A percentile compares a stretch with the other conserved stretches of the same genome.
These are phyloP conservation scores for Drosophila mojavensis DNA, from an alignment of 1,140 invertebrate species.

Conservation along the genomic window DNA sequence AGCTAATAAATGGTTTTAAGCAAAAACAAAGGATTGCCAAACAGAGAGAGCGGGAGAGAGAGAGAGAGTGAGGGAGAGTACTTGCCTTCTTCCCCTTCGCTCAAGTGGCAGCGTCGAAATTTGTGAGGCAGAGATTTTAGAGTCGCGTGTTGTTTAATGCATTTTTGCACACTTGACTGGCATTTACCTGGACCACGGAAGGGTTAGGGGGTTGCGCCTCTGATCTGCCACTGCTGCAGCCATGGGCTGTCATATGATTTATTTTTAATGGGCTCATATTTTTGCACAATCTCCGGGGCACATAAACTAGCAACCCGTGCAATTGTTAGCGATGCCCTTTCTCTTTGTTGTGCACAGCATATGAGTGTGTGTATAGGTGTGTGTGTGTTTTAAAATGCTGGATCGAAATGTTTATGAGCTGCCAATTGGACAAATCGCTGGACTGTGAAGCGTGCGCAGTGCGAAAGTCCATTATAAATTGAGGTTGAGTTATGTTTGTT, in stretches of 20 bases:
- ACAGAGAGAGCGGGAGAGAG: neutral
- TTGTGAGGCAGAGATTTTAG: constrained; percentile 47
- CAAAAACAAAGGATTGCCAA: constrained; percentile 64
- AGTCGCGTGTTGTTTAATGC: constrained; percentile 80
- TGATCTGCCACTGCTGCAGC: neutral
- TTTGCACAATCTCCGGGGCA: constrained; percentile 50
- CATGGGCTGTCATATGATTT: constrained; percentile 65
- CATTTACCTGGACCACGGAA: constrained; percentile 57
- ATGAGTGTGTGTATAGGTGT: constrained; percentile 8
- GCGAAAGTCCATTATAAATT: constrained; percentile 27
- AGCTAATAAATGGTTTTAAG: constrained; percentile 77
- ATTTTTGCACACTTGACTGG: constrained; percentile 80
- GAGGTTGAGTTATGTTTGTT: constrained; percentile 23
- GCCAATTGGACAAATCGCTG: constrained; percentile 75
- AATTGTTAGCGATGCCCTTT: constrained; percentile 51
- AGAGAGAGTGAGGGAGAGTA: neutral
- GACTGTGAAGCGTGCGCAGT: constrained; percentile 28
- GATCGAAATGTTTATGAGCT: constrained; percentile 78
- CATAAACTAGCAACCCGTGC: constrained; percentile 65
- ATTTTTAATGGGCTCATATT: constrained; percentile 77
- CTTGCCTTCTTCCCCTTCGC: constrained; percentile 4
- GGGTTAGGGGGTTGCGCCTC: constrained; percentile 56
- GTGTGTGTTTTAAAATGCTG: constrained; percentile 41
- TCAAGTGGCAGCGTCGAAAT: constrained; percentile 53
- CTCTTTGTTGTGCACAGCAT: neutral